These are phyloP conservation scores for honey bee (Apis mellifera) DNA, from an alignment of 1,140 invertebrate genomes.

Conservation along the genomic window Amel_HAv3.1 CM009931.2:8116001-8116500, in stretches of 20 bases:
- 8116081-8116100: slow-evolving; percentile 44
- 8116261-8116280: slow-evolving; percentile 25
- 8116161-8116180: slow-evolving; percentile 49
- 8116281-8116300: background rate
- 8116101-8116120: slow-evolving; percentile 23
- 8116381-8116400: background rate
- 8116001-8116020: slow-evolving; percentile 60
- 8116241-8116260: slow-evolving; percentile 39
- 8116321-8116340: background rate
- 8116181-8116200: background rate
- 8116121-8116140: background rate
- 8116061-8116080: slow-evolving; percentile 29
- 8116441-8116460: background rate
- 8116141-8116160: slow-evolving; percentile 45
- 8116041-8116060: slow-evolving; percentile 62
- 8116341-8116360: too few species aligned
- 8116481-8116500: too few species aligned
- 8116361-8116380: background rate
- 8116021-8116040: slow-evolving; percentile 68
- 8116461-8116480: background rate
- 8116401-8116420: slow-evolving; percentile 8
- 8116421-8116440: background rate
- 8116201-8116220: slow-evolving; percentile 42
- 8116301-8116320: background rate
- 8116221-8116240: slow-evolving; percentile 9